Evolutionary conservation across 2,888 invertebrate species (phyloP), one percentile per base, ranked within the genome.

Genomic region (Altica lythri): DNA sequence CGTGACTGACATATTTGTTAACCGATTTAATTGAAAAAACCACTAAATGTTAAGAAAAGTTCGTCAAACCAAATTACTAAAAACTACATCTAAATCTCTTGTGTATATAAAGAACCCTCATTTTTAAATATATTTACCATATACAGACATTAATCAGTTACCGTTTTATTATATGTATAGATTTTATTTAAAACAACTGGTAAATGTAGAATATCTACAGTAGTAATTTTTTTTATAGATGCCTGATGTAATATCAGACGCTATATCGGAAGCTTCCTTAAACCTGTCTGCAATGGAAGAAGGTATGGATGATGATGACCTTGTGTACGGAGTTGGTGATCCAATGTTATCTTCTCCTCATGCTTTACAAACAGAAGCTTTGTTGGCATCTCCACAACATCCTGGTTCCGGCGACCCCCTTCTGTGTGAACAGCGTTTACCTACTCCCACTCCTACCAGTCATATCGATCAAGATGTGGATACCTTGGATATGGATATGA

Each of bases 211-310:
- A n/a, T n/a, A n/a, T n/a, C n/a, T n/a, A n/a, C n/a, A n/a, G n/a
- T n/a, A n/a, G n/a, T n/a, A n/a, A n/a, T 8, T 25, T 10, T 44
- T 9, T 35, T 43, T 43, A 34, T 30, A 52, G 57, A 79, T 82
- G 56, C 65, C 68, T 6, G 69, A 69, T 46, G 78, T 80, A 12
- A 77, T 81, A 50, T 77, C 67, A 5, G 83, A 82, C 60, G 78
- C 82, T 32, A 77, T 81, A 49, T 63, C 63, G 1, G 66, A 66
- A 14, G 78, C 80, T 37, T 78, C 80, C 40, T 72, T 84, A 61
- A 82, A 80, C 66, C 76, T 84, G 65, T 80, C 83, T 53, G 82
- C 82, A 63, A 81, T 85, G 72, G 86, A 86, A 61, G 86, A 87
- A 70, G 75, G 86, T 42, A 77, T 77, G 76, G 77, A 77, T 54